phyloP scores from a whole-genome alignment of 1,140 invertebrate species.

The Magallana ariakensis region DNA sequence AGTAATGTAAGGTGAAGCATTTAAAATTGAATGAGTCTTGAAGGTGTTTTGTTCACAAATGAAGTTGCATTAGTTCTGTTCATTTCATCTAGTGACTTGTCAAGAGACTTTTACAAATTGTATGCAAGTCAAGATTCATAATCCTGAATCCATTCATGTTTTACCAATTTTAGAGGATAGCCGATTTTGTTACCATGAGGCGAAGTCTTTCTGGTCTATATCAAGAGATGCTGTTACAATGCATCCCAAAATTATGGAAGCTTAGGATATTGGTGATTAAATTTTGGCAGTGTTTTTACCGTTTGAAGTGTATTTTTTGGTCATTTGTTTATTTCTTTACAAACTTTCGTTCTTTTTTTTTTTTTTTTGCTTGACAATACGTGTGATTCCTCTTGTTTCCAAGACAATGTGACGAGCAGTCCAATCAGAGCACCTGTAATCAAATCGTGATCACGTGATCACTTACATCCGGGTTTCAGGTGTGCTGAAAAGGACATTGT shows the following conservation, averaged over 20 bases:
- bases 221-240: constrained; percentile 31
- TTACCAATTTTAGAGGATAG: constrained; percentile 38
- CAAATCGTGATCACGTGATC: neutral
- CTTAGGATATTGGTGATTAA: constrained; percentile 55
- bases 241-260: constrained; percentile 37
- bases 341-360: constrained; percentile 59
- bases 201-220: constrained; percentile 26
- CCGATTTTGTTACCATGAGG: constrained; percentile 17
- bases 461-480: constrained; percentile 26
- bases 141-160: constrained; percentile 22
- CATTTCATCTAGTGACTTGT: constrained; percentile 20
- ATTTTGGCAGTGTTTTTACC: constrained; percentile 54
- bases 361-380: constrained; percentile 53
- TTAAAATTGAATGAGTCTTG: neutral
- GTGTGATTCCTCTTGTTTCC: constrained; percentile 38
- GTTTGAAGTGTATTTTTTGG: constrained; percentile 62
- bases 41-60: neutral
- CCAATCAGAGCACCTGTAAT: constrained; percentile 32
- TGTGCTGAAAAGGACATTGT: constrained; percentile 14
- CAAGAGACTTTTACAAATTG: neutral
- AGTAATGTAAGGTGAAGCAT: neutral
- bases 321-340: constrained; percentile 58
- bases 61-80: neutral
- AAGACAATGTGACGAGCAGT: constrained; percentile 39
- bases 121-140: constrained; percentile 14